Evolutionary conservation across 2,113 vertebrate species (phyloP).

Genomic region (Rhinolophus sinicus): DNA sequence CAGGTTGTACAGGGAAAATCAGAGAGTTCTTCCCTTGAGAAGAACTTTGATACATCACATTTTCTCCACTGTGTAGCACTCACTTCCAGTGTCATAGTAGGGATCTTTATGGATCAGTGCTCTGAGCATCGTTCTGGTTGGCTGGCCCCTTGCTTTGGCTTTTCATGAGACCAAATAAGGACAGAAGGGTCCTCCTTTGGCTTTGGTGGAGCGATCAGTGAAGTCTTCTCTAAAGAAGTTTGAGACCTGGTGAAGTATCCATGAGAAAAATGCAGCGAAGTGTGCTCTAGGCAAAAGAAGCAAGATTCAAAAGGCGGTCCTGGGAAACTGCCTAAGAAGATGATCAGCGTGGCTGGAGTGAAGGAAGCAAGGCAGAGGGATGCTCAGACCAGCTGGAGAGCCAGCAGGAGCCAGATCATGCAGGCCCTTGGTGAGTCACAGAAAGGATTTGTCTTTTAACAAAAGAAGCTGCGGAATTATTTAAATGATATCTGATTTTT

Average conservation of each 20-base stretch:
- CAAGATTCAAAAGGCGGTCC: accelerated
- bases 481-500: not conserved
- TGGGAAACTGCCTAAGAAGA: not conserved
- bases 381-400: not conserved
- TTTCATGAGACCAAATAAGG: not conserved
- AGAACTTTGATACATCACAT: not conserved
- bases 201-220: not conserved
- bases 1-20: not conserved
- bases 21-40: conserved; percentile 14
- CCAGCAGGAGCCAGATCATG: accelerated
- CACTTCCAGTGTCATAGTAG: not conserved
- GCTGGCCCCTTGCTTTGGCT: not conserved
- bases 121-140: not conserved
- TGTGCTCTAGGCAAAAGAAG: not conserved
- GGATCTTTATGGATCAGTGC: not conserved
- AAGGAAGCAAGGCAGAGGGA: not conserved
- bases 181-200: not conserved
- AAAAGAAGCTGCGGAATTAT: not conserved
- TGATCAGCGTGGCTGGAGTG: not conserved
- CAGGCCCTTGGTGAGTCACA: not conserved
- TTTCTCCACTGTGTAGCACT: not conserved
- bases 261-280: not conserved
- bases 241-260: not conserved
- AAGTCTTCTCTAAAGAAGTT: conserved; percentile 15
- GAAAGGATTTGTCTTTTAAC: not conserved